Conservation (phyloP, 2,113 vertebrate species). For the Felis chaus region DNA sequence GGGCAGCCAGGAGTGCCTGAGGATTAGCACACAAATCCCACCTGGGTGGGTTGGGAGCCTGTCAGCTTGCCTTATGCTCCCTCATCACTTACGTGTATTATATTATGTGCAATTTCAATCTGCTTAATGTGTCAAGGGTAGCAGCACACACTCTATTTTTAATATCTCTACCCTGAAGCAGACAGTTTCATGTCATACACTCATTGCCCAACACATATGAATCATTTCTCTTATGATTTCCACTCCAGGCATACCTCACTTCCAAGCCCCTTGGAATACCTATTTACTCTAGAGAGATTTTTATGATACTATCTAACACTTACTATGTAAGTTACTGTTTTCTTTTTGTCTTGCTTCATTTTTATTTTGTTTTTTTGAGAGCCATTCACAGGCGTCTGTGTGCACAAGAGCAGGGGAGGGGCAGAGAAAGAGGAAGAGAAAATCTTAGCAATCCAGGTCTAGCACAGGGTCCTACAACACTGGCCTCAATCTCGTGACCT, state of each 20-base stretch:
- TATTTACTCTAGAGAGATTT: neutral
- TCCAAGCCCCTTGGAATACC: neutral
- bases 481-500: too few species aligned
- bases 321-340: neutral
- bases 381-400: too few species aligned
- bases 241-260: neutral
- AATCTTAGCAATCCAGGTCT: too few species aligned
- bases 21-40: too few species aligned
- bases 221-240: neutral
- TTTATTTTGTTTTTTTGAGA: too few species aligned
- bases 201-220: neutral
- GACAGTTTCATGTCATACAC: neutral
- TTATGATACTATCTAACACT: neutral
- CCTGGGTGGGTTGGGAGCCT: too few species aligned
- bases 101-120: neutral
- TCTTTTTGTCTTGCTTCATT: neutral
- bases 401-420: too few species aligned
- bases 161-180: neutral
- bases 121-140: neutral
- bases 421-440: too few species aligned
- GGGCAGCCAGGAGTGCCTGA: too few species aligned
- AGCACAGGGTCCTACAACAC: too few species aligned
- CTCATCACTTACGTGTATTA: neutral
- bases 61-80: too few species aligned
- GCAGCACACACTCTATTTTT: neutral